These are phyloP conservation scores for Irena cyanogastra DNA, from an alignment of 2,113 vertebrate genomes.

Conservation along the genomic window DNA sequence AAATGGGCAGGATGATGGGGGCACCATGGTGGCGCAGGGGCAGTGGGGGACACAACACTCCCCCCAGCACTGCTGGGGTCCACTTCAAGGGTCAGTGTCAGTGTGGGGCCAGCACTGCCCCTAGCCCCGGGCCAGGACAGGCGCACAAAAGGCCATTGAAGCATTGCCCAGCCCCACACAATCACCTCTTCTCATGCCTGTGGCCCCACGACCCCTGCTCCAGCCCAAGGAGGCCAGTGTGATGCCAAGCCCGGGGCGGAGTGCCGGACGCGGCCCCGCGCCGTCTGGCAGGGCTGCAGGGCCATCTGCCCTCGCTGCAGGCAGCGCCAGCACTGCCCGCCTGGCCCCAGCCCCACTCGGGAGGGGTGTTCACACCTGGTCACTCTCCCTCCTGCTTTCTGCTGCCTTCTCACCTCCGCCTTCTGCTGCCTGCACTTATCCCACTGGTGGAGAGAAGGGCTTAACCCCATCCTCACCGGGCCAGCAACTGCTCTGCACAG, in stretches of 20 bases:
- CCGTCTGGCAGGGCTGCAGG: neutral
- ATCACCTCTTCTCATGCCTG: conserved; percentile 6
- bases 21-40: neutral
- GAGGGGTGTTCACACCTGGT: conserved; percentile 17
- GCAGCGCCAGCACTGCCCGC: neutral
- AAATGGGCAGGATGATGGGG: neutral
- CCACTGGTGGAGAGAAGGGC: neutral
- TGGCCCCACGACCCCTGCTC: neutral
- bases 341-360: neutral
- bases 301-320: conserved; percentile 39
- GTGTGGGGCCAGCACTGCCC: neutral
- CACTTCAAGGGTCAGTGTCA: neutral
- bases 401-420: conserved; percentile 29
- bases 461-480: neutral
- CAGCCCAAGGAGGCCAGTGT: neutral
- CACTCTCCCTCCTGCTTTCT: neutral
- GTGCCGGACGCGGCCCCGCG: fast-evolving
- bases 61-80: neutral
- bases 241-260: neutral
- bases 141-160: conserved; percentile 43
- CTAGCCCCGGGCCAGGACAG: neutral
- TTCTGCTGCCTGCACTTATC: conserved; percentile 17
- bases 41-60: neutral
- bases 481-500: fast-evolving
- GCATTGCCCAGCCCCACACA: neutral